Evolutionary conservation across 2,113 vertebrate species (phyloP).

Genomic region (Columbina picui): DNA sequence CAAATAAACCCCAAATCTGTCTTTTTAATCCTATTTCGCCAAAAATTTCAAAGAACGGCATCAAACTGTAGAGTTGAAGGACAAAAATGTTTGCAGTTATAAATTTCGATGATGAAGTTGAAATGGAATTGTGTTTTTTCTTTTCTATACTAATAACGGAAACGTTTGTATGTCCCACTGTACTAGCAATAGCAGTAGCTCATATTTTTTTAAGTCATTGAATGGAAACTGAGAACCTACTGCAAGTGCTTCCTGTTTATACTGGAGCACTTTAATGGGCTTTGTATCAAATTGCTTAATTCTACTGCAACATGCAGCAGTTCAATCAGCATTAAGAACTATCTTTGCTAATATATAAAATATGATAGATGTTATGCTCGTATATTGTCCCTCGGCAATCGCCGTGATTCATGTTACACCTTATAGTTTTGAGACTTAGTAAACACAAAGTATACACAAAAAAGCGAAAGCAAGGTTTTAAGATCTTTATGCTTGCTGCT

Average conservation of each 20-base stretch:
- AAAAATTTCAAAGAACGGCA: neutral
- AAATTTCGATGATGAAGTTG: neutral
- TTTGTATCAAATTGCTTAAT: neutral
- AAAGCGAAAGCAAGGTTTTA: neutral
- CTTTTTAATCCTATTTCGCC: neutral
- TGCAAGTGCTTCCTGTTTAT: neutral
- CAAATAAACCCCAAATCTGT: neutral
- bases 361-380: neutral
- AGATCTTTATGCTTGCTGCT: neutral
- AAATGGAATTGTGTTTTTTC: neutral
- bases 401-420: neutral
- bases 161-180: neutral
- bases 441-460: neutral
- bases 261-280: neutral
- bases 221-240: neutral
- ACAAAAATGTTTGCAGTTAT: neutral
- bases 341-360: neutral
- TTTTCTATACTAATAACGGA: neutral
- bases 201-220: neutral
- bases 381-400: neutral
- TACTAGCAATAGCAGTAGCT: neutral
- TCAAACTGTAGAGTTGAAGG: neutral
- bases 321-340: neutral
- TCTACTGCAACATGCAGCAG: neutral
- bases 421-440: neutral